Conservation (phyloP, 2,113 vertebrate species). For the Crotalus viridis region DNA sequence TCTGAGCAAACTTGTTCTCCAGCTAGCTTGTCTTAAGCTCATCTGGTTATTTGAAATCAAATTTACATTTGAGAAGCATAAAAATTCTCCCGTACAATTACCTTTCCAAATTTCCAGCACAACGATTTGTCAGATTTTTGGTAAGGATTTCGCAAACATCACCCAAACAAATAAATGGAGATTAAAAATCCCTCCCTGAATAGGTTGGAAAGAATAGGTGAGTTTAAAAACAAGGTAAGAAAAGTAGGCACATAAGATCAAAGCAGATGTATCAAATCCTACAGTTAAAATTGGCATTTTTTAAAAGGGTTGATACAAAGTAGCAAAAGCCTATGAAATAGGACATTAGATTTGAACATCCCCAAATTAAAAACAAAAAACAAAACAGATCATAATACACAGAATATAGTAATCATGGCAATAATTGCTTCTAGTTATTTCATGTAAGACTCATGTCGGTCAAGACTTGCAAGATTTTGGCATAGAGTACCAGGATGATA, state of each 20-base stretch:
- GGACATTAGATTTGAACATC: neutral
- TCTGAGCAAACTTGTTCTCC: neutral
- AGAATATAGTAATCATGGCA: neutral
- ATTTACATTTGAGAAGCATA: neutral
- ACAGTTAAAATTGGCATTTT: neutral
- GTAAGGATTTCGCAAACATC: neutral
- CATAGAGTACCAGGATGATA: neutral
- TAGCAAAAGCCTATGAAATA: neutral
- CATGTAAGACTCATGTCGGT: fast-evolving
- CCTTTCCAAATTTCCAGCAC: neutral
- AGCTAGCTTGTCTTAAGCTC: neutral
- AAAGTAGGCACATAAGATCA: neutral
- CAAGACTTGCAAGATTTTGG: neutral
- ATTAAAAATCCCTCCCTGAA: neutral
- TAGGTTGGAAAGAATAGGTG: neutral
- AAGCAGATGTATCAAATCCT: neutral
- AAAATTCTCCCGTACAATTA: neutral
- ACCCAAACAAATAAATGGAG: neutral
- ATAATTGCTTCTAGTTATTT: neutral
- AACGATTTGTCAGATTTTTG: neutral
- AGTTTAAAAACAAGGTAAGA: neutral
- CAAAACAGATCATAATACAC: neutral
- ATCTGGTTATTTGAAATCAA: neutral
- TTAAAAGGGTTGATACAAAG: neutral
- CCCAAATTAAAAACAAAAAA: no score